Evolutionary conservation across 2,888 invertebrate species (phyloP).

Genomic region (Desoria tigrina): DNA sequence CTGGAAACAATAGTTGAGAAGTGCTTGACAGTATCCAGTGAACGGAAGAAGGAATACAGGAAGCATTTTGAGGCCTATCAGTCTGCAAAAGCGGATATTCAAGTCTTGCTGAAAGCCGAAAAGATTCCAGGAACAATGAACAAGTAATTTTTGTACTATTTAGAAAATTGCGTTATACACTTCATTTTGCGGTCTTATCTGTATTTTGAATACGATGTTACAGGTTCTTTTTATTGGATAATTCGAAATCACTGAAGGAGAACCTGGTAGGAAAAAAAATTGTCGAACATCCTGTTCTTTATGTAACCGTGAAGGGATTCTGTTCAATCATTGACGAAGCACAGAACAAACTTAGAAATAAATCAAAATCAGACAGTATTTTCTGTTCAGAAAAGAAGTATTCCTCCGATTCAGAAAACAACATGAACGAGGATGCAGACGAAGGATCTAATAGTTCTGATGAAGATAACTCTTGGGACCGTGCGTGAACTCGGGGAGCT

Average conservation of each 20-base stretch:
- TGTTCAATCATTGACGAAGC: conserved; percentile 13
- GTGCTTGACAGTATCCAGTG: conserved; percentile 60
- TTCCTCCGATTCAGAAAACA: conserved; percentile 12
- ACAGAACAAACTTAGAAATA: not conserved
- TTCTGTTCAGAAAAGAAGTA: conserved; percentile 3
- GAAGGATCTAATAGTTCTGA: conserved; percentile 18
- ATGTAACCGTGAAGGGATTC: conserved; percentile 66
- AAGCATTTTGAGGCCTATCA: conserved; percentile 61
- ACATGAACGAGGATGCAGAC: not conserved
- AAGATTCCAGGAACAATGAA: conserved; percentile 56
- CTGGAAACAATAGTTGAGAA: conserved; percentile 66
- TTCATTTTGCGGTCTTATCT: too few relatives aligned
- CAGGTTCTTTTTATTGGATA: conserved; percentile 72
- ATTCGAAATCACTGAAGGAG: conserved; percentile 65
- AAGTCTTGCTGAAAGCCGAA: conserved; percentile 71
- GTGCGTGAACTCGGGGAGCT: not conserved
- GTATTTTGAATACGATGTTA: too few relatives aligned
- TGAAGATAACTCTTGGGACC: conserved; percentile 14
- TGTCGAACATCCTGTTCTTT: conserved; percentile 77
- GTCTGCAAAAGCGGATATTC: conserved; percentile 65
- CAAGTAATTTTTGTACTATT: too few relatives aligned
- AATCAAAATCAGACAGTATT: conserved; percentile 11
- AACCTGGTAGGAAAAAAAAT: conserved; percentile 73
- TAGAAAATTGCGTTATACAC: too few relatives aligned
- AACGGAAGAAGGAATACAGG: conserved; percentile 57